Evolutionary conservation across 2,888 invertebrate genomes (phyloP).

Genomic region (Ormia ochracea): DNA sequence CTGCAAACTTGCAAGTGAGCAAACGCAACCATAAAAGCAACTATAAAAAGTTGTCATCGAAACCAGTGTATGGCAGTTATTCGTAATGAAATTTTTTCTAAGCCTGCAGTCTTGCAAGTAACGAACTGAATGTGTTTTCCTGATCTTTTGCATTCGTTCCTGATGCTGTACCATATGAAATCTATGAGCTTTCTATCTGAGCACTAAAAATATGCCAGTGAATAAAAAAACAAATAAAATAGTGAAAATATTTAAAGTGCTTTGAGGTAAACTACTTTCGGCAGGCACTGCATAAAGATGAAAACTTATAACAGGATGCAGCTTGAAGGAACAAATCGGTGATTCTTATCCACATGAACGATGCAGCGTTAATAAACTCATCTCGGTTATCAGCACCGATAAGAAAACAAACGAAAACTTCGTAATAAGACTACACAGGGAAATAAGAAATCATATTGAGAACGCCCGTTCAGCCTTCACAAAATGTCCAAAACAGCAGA

Average conservation of each 20-base stretch:
- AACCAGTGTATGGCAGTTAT: slow-evolving; percentile 58
- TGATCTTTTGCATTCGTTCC: neutral
- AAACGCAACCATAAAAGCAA: slow-evolving; percentile 15
- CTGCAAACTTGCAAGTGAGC: neutral
- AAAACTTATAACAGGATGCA: slow-evolving; percentile 39
- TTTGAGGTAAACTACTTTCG: slow-evolving; percentile 41
- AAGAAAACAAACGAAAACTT: no score
- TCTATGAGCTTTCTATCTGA: neutral
- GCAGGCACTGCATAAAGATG: slow-evolving; percentile 46
- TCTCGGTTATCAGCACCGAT: neutral
- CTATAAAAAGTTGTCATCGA: slow-evolving; percentile 61
- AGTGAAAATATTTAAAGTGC: slow-evolving; percentile 23
- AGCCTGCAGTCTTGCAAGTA: slow-evolving; percentile 57
- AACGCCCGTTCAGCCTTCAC: no score
- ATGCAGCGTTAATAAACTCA: neutral
- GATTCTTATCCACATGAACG: neutral
- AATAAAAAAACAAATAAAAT: slow-evolving; percentile 30
- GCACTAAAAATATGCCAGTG: neutral
- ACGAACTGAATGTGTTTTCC: slow-evolving; percentile 41
- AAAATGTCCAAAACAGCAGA: no score
- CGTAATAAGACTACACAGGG: no score
- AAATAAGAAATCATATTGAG: no score
- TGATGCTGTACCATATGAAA: neutral
- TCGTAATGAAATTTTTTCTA: slow-evolving; percentile 60
- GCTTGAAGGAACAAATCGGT: neutral